A percentile compares a stretch with the other conserved stretches of the same genome.
These are phyloP conservation scores for Dasyprocta punctata DNA, from an alignment of 2,113 vertebrate species.

Conservation along the genomic window DNA sequence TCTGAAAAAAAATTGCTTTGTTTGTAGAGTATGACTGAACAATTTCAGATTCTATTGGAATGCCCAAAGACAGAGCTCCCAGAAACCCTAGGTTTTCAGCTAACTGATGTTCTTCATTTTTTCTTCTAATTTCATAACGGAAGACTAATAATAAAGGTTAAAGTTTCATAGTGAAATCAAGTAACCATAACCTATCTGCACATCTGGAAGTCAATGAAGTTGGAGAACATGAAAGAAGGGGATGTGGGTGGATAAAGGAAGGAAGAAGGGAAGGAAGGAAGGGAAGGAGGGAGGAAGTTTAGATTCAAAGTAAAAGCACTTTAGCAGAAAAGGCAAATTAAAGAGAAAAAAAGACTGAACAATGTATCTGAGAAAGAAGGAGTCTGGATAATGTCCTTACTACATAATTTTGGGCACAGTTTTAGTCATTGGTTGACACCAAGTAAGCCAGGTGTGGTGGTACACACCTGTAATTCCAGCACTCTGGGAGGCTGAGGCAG, in stretches of 20 bases:
- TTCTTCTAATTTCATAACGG: neutral
- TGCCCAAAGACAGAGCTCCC: neutral
- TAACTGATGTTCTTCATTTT: neutral
- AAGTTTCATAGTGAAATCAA: neutral
- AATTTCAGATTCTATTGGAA: neutral
- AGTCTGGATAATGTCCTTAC: neutral
- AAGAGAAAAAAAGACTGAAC: neutral
- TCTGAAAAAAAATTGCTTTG: conserved; percentile 67
- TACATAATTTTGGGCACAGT: neutral
- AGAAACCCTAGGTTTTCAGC: neutral
- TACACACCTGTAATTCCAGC: neutral
- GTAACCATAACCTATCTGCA: neutral
- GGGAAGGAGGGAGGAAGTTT: neutral
- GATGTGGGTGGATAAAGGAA: neutral
- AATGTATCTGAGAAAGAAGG: neutral
- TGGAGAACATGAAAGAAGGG: neutral
- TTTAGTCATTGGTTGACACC: neutral
- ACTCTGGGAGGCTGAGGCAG: neutral
- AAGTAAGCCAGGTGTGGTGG: neutral
- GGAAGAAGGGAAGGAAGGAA: neutral
- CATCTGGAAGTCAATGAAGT: neutral
- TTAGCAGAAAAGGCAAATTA: neutral
- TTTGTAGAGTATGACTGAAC: neutral
- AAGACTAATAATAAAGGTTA: neutral
- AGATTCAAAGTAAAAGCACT: neutral